Evolutionary conservation across 1,140 invertebrate species (phyloP), one percentile per base, ranked within the genome.

Genomic region (Brachionus rotundiformis): DNA sequence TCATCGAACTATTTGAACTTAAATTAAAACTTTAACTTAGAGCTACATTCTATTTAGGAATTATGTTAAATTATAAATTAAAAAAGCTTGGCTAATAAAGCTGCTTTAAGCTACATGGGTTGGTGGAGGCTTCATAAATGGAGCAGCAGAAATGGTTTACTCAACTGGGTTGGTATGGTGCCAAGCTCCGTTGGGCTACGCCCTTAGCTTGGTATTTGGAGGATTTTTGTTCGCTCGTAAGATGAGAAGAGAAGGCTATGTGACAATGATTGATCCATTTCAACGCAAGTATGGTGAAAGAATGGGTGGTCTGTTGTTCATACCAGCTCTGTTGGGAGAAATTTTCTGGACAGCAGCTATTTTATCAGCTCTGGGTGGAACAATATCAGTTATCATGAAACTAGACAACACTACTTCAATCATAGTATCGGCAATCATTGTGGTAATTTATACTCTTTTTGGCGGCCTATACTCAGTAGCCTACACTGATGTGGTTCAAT

Each of bases 221-320:
- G 97, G 96, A 16, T 91, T 97, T 83, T 96, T 99, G 87, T 99
- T 98, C 89, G 96, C 96, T 73, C 95, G 95, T 87, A 94, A 94
- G 84, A 99, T 99, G 96, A 90, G 97, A 83, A 91, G 94, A 87
- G 93, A 97, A 88, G 96, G 95, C 73, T 98, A 98, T 89, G 92
- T 98, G 49, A 99, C 97, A 7, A 98, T 99, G 96, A 88, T 99
- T 88, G 97, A 99, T 90, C 96, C 96, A 1, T 92, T 99, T 84
- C 87, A 90, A 89, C 93, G 95, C 85, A 93, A 93, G 25, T 98
- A 97, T 87, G 97, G 97, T 8, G 93, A 94, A 86, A 90, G 95
- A 82, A 98, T 98, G 94, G 96, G 96, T 27, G 96, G 95, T 0
- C 89, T 98, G 23, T 90, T 99, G 61, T 98, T 98, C 87, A 90